Base-by-base conservation (phyloP, 2,888 invertebrate species). In the Agrilus biguttatus region DNA sequence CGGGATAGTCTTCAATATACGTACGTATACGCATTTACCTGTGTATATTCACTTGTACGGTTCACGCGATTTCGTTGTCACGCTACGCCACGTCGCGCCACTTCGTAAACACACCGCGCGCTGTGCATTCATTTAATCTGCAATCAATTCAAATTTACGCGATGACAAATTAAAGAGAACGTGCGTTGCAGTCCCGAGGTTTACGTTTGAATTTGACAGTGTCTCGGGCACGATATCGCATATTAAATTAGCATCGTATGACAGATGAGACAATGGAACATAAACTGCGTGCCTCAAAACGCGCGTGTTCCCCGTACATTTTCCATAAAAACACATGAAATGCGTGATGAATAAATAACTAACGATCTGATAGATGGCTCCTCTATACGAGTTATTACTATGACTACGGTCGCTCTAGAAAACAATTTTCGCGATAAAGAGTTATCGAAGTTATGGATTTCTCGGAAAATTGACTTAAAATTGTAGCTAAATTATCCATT, bases 241-340 rank as follows among this genome's bases (percentile, higher is more conserved):
- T 58, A 56, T 55, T 51, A 52, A 58, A 56, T 57, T 54, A 54
- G 52, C 51, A 54, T 55, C 57, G 55, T 57, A 57, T 58, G 57
- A 57, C 57, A 55, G 57, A 57, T 57, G 56, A 49, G 59, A 60
- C 60, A 60, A 60, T 60, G 56, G 58, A 55, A 60, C 60, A 60
- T 51, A 58, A 55, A 58, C 55, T 56, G 61, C 60, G 60, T 60
- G 60, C 57, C 39, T 52, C 45, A 51, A 53, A 51, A 53, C 53
- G 54, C 56, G 57, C 54, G 56, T 55, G 55, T 50, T 53, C 47
- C 47, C 45, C 46, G 49, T 51, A 49, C 49, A 47, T 51, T 54
- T 54, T 53, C 52, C 49, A 51, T 49, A 49, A 49, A 48, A 50
- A 46, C 45, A 42, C 37, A 46, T 47, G 41, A 42, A 43, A 41